Base-by-base conservation (phyloP, 2,888 invertebrate species). In the Tribolium freemani region DNA sequence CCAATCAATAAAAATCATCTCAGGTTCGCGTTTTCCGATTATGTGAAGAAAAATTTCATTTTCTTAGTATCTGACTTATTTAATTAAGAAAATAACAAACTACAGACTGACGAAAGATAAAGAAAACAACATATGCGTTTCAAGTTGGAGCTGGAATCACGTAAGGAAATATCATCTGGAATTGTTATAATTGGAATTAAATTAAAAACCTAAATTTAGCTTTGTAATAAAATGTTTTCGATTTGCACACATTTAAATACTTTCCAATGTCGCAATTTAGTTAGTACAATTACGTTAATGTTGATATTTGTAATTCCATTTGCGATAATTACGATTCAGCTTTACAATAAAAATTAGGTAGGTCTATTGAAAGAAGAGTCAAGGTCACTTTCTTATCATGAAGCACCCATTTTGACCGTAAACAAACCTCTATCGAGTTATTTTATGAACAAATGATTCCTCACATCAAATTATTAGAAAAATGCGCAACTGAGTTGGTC, bases 291-390 rank as follows among this genome's bases (percentile, higher is more conserved):
- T 63, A 63, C 66, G 45, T 45, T 45, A 21, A n/a, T 66, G 45
- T 66, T 66, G 66, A 54, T 66, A 44, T 54, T 66, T 53, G 66
- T 66, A 66, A 54, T 66, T 66, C 20, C 66, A 44, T 45, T 66
- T 46, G 45, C 66, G 54, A 66, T 66, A 66, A 66, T 66, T 20
- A 66, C 45, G 54, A 66, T 63, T 54, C 66, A 46, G 10, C 64
- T 66, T 63, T 63, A 63, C 53, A 66, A 66, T 54, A 66, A 54
- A 66, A 66, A 66, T 66, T 66, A 66, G 66, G 53, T 54, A 66
- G 45, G 44, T 54, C 53, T 66, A 54, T 51, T 38, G 54, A 45
- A 31, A 13, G 26, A 63, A 51, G 66, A 54, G 46, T 66, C 54
- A 66, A 66, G 54, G 66, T 54, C 38, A 11, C 26, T 20, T 54